Conservation (phyloP, 2,888 invertebrate species). For the Amphipyra tragopoginis region DNA sequence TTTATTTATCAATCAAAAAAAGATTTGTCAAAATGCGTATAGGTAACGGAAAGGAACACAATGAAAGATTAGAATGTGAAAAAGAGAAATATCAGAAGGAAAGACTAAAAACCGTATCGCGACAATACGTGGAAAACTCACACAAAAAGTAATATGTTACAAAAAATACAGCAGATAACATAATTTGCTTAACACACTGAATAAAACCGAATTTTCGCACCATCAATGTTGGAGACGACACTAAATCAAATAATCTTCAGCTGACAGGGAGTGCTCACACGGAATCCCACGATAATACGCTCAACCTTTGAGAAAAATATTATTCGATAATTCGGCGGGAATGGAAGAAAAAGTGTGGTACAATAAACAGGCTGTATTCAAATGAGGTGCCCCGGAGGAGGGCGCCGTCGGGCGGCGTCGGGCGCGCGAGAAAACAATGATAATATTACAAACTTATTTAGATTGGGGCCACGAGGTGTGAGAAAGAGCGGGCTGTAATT, state of each 20-base stretch:
- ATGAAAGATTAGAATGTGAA: neutral
- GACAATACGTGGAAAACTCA: neutral
- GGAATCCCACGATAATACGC: slow-evolving; percentile 78
- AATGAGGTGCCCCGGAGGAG: slow-evolving; percentile 77
- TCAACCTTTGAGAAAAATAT: slow-evolving; percentile 79
- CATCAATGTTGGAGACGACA: slow-evolving; percentile 62
- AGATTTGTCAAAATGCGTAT: too few relatives aligned
- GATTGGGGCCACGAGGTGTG: slow-evolving; percentile 67
- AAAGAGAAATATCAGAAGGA: neutral
- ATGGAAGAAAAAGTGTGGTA: slow-evolving; percentile 73
- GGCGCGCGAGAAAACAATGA: slow-evolving; percentile 80
- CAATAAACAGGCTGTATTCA: slow-evolving; percentile 88
- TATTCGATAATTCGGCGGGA: slow-evolving; percentile 81
- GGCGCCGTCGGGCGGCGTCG: slow-evolving; percentile 37
- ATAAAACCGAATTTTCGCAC: slow-evolving; percentile 53
- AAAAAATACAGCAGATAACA: slow-evolving; percentile 33
- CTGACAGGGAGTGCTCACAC: slow-evolving; percentile 67
- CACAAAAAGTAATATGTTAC: slow-evolving; percentile 16
- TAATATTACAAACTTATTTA: slow-evolving; percentile 88
- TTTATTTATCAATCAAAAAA: too few relatives aligned
- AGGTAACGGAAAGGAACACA: too few relatives aligned
- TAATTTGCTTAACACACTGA: slow-evolving; percentile 58
- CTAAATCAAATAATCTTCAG: slow-evolving; percentile 74
- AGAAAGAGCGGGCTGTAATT: slow-evolving; percentile 28
- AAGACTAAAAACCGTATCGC: neutral